Conservation (phyloP, 2,797 vertebrate species). For the Muscicapa comitata region DNA sequence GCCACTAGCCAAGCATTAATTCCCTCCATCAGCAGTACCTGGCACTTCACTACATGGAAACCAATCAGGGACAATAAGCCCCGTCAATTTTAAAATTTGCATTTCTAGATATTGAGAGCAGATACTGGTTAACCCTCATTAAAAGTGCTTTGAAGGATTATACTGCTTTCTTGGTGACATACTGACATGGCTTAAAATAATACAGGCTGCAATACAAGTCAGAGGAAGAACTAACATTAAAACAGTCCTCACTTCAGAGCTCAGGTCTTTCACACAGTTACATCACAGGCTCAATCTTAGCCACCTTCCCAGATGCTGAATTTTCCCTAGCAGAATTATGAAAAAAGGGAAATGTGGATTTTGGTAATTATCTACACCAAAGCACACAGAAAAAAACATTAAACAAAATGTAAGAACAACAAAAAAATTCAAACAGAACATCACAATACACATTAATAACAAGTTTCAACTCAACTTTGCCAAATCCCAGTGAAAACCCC, state of each 20-base stretch:
- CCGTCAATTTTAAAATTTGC: neutral
- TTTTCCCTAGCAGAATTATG: neutral
- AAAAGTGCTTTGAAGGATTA: neutral
- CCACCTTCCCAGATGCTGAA: neutral
- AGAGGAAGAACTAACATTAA: neutral
- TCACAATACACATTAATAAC: neutral
- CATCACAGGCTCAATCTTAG: neutral
- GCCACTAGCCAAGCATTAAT: neutral
- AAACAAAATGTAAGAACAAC: neutral
- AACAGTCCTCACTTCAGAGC: neutral
- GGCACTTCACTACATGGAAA: neutral
- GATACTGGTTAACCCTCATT: neutral
- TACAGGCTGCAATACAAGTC: neutral
- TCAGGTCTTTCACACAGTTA: neutral
- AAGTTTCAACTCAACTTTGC: neutral
- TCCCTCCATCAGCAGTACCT: neutral
- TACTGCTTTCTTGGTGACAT: neutral
- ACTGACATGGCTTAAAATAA: neutral
- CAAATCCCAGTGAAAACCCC: neutral
- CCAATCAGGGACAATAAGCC: fast-evolving
- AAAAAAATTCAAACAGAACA: neutral
- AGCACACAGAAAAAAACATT: neutral
- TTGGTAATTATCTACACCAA: neutral
- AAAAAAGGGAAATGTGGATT: neutral
- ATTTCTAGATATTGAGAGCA: neutral